Conservation (phyloP, 2,797 vertebrate species). For the Melanotaenia pygmaea region DNA sequence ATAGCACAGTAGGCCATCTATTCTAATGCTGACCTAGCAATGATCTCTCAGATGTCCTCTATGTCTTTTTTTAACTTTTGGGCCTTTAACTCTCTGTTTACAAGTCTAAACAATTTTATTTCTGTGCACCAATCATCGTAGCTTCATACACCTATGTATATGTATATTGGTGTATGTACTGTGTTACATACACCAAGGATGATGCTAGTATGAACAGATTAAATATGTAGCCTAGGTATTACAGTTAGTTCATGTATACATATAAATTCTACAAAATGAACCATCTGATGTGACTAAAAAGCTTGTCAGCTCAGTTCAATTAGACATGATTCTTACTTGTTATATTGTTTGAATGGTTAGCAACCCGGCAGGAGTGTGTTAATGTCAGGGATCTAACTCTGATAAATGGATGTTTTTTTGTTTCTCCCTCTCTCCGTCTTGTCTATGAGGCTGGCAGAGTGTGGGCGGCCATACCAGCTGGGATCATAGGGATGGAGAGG, state of each 20-base stretch:
- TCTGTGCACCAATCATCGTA: neutral
- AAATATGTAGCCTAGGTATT: constrained; percentile 20
- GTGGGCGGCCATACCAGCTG: constrained; percentile 82
- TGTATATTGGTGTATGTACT: neutral
- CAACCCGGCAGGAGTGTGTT: constrained; percentile 47
- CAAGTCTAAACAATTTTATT: neutral
- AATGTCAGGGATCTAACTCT: constrained; percentile 61
- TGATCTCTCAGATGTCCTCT: constrained; percentile 14
- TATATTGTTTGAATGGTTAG: constrained; percentile 40
- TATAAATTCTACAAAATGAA: constrained; percentile 11
- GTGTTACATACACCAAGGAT: neutral
- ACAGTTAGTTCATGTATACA: neutral
- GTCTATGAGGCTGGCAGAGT: constrained; percentile 77
- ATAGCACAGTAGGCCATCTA: constrained; percentile 53
- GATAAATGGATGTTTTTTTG: constrained; percentile 72
- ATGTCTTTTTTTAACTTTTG: constrained; percentile 23
- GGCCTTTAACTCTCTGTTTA: constrained; percentile 8
- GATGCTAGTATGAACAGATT: neutral
- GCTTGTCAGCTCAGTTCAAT: constrained; percentile 33
- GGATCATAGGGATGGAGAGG: constrained; percentile 81
- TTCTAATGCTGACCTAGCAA: constrained; percentile 41
- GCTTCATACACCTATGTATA: constrained; percentile 1
- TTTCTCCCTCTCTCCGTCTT: constrained; percentile 67
- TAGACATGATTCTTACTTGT: constrained; percentile 31
- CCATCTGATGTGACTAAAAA: constrained; percentile 23